Evolutionary conservation across 2,113 vertebrate genomes (phyloP).

Genomic region (Coptodon rendalli): DNA sequence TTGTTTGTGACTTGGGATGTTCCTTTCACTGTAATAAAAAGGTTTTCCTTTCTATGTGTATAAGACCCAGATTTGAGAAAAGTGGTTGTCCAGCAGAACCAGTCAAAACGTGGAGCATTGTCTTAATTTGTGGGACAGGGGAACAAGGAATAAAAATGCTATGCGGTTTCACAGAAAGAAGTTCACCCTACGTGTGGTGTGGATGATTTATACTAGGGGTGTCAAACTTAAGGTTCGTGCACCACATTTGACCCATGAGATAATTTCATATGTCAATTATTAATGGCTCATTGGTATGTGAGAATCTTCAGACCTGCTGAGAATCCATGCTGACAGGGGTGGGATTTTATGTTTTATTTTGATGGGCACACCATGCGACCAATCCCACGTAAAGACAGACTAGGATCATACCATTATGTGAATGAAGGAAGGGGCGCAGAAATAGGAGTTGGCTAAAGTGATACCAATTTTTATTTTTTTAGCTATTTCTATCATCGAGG

Average conservation of each 20-base stretch:
- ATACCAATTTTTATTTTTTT: neutral
- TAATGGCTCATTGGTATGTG: neutral
- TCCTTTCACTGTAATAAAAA: neutral
- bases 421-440: neutral
- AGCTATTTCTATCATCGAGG: neutral
- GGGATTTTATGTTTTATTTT: neutral
- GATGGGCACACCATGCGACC: neutral
- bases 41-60: rapidly evolving
- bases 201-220: neutral
- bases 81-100: neutral
- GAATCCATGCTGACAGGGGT: neutral
- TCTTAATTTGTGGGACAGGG: neutral
- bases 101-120: neutral
- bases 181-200: neutral
- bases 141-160: neutral
- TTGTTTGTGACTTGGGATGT: neutral
- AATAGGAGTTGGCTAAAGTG: neutral
- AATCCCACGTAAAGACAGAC: neutral
- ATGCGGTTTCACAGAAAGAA: neutral
- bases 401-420: neutral
- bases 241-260: neutral
- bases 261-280: neutral
- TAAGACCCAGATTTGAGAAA: neutral
- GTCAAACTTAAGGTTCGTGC: neutral
- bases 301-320: neutral